Conservation (phyloP, 2,797 vertebrate genomes). For the Aplochiton taeniatus region DNA sequence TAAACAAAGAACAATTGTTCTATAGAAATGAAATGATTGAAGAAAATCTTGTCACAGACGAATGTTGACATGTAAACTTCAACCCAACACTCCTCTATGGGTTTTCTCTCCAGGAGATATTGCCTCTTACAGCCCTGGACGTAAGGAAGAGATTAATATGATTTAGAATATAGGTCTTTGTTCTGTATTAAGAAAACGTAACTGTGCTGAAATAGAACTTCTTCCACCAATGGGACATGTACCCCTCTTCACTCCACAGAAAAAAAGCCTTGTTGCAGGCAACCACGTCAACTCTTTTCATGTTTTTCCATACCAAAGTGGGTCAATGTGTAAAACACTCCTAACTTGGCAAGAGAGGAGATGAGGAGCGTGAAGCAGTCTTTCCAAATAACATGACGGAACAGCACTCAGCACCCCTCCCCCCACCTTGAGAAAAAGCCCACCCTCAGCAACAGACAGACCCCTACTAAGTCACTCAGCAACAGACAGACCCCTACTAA, state of each 20-base stretch:
- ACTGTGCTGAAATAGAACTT: slow-evolving; percentile 32
- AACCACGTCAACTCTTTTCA: slow-evolving; percentile 50
- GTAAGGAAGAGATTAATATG: slow-evolving; percentile 31
- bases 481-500: slow-evolving; percentile 36
- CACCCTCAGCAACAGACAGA: slow-evolving; percentile 43
- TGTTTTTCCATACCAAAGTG: slow-evolving; percentile 76
- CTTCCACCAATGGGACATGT: slow-evolving; percentile 33
- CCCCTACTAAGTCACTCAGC: slow-evolving; percentile 31
- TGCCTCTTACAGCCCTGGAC: slow-evolving; percentile 13
- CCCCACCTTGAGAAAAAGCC: slow-evolving; percentile 32
- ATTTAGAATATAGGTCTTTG: slow-evolving; percentile 20
- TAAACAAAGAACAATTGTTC: too few relatives aligned
- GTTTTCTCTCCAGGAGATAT: slow-evolving; percentile 24
- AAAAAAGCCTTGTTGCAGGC: slow-evolving; percentile 61
- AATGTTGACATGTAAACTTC: slow-evolving; percentile 29
- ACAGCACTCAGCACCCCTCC: slow-evolving; percentile 45
- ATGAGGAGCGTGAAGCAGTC: slow-evolving; percentile 65
- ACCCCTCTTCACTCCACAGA: slow-evolving; percentile 29
- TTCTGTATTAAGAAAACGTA: slow-evolving; percentile 21
- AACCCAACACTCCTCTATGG: slow-evolving; percentile 18
- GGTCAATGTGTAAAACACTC: slow-evolving; percentile 80
- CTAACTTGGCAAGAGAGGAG: slow-evolving; percentile 65
- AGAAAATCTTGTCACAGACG: slow-evolving; percentile 37
- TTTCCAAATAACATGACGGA: slow-evolving; percentile 70
- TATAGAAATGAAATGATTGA: too few relatives aligned